These are phyloP conservation scores for Acromyrmex charruanus DNA, from an alignment of 1,140 invertebrate species.

Conservation along the genomic window DNA sequence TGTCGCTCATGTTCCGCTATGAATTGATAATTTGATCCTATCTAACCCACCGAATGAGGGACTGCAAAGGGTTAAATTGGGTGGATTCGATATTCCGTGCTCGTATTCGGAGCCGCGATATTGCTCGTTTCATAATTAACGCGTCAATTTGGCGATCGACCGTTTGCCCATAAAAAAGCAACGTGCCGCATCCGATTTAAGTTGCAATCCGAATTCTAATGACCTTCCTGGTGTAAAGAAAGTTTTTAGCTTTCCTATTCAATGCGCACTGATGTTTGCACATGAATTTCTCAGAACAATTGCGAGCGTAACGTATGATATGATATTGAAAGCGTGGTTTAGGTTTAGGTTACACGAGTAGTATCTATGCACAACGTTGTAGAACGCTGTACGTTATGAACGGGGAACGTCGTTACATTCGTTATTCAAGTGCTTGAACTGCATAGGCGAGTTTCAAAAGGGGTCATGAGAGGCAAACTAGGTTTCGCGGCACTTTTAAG, in stretches of 20 bases:
- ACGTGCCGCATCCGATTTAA: slow-evolving; percentile 19
- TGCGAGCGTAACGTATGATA: not conserved
- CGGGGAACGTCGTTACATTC: slow-evolving; percentile 28
- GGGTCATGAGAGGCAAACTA: slow-evolving; percentile 50
- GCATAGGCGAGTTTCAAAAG: slow-evolving; percentile 27
- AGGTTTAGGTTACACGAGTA: slow-evolving; percentile 20
- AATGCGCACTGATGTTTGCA: not conserved
- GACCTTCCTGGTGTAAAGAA: not conserved
- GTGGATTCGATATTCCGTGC: slow-evolving; percentile 46
- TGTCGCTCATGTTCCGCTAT: not conserved
- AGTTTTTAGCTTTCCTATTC: not conserved
- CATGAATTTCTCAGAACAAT: slow-evolving; percentile 33
- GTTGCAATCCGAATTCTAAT: slow-evolving; percentile 28
- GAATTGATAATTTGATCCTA: slow-evolving; percentile 51
- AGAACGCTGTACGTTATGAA: slow-evolving; percentile 23
- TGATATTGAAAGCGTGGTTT: not conserved
- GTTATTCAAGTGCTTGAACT: slow-evolving; percentile 56
- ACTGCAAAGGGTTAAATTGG: slow-evolving; percentile 46
- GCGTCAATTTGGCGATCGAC: slow-evolving; percentile 60
- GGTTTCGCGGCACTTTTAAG: slow-evolving; percentile 58
- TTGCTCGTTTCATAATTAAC: slow-evolving; percentile 70
- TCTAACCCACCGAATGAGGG: slow-evolving; percentile 15
- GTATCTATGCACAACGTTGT: slow-evolving; percentile 17
- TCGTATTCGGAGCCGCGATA: slow-evolving; percentile 4
- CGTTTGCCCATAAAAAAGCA: slow-evolving; percentile 34